Percentiles rank a stretch among this genome's conserved stretches.
Evolutionary conservation across 2,797 vertebrate species (phyloP).

Genomic region (Sardinella longiceps): DNA sequence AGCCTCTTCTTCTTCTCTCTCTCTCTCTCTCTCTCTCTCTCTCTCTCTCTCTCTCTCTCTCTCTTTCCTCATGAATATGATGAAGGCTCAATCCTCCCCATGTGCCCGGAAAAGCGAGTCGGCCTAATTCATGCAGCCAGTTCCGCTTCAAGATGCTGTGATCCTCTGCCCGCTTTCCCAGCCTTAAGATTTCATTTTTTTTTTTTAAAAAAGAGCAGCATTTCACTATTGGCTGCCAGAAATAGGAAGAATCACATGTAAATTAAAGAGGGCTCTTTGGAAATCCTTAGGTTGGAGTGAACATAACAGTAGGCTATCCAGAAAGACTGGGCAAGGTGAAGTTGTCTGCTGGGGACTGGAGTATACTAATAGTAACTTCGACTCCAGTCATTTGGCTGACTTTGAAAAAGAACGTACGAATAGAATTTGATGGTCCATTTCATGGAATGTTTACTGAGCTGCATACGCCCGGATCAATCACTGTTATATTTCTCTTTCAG

Average conservation of each 20-base stretch:
- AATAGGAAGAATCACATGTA: constrained; percentile 22
- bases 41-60: neutral
- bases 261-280: constrained; percentile 5
- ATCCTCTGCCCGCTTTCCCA: neutral
- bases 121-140: constrained; percentile 21
- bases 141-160: neutral
- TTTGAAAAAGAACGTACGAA: neutral
- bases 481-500: neutral
- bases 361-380: neutral
- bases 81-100: constrained; percentile 15
- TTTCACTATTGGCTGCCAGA: constrained; percentile 18
- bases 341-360: neutral
- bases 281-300: neutral
- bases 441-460: neutral
- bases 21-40: neutral
- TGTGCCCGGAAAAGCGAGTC: neutral
- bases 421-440: constrained; percentile 2
- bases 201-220: neutral
- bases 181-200: constrained; percentile 5
- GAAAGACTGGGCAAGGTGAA: constrained; percentile 13
- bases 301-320: neutral
- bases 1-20: neutral
- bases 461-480: constrained; percentile 4
- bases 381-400: neutral
- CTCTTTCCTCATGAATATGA: neutral